These are phyloP conservation scores for Pseudococcus jackbeardsleyi DNA, from an alignment of 2,888 invertebrate species.

Conservation along the genomic window DNA sequence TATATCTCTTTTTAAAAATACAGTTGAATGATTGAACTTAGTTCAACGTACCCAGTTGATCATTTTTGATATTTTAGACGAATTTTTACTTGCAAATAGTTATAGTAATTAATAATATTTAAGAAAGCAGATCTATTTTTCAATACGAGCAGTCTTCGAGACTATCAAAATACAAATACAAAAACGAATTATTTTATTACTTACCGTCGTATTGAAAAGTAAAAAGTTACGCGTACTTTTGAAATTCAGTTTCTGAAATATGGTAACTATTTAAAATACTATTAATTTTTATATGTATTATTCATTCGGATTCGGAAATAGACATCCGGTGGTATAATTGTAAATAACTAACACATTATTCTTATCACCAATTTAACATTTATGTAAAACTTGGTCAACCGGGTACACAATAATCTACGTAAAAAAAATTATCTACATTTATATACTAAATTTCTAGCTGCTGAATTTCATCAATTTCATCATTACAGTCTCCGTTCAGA, in stretches of 20 bases:
- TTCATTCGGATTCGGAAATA: no score
- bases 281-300: no score
- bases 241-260: no score
- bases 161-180: no score
- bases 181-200: no score
- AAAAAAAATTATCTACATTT: conserved; percentile 33
- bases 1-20: neutral
- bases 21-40: neutral
- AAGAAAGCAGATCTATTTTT: no score
- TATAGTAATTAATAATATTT: neutral
- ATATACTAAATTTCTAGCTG: conserved; percentile 9
- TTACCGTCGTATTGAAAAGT: no score
- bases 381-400: neutral
- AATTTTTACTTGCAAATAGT: neutral
- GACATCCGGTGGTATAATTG: no score
- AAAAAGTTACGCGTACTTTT: no score
- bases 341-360: neutral
- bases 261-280: no score
- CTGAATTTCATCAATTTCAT: conserved; percentile 8
- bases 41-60: neutral
- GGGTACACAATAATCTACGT: neutral
- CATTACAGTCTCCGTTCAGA: neutral
- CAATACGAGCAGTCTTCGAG: no score
- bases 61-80: neutral
- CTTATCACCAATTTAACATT: no score